A percentile compares a stretch with the other conserved stretches of the same genome.
Evolutionary conservation across 1,140 invertebrate species (phyloP).

Genomic region (Vollenhovia emeryi): DNA sequence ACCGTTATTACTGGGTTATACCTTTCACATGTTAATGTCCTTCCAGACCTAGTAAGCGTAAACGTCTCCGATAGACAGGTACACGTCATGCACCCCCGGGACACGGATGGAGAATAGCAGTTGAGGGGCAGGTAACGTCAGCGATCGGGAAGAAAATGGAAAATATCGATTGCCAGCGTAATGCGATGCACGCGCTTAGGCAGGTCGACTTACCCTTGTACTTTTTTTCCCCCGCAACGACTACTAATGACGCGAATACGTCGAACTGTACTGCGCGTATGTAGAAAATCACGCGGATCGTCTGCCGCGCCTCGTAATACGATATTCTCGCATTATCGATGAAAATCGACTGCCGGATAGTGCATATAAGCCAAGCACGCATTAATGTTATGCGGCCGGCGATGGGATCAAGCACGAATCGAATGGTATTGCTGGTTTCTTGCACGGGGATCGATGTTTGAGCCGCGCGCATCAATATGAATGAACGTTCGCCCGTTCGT

Average conservation of each 20-base stretch:
- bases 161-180: conserved; percentile 70
- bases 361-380: conserved; percentile 49
- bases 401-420: conserved; percentile 53
- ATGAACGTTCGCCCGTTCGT: conserved; percentile 20
- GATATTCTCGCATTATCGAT: conserved; percentile 71
- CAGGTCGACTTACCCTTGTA: conserved; percentile 3
- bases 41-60: conserved; percentile 35
- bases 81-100: not conserved
- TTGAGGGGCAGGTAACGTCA: not conserved
- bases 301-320: conserved; percentile 71
- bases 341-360: conserved; percentile 54
- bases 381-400: conserved; percentile 54
- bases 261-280: conserved; percentile 4
- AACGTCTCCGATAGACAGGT: conserved; percentile 40
- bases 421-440: conserved; percentile 36
- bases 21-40: conserved; percentile 53
- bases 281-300: conserved; percentile 33
- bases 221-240: conserved; percentile 17
- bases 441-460: conserved; percentile 32
- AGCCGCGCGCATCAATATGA: conserved; percentile 41
- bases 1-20: conserved; percentile 44
- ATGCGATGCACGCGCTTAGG: conserved; percentile 35
- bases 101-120: conserved; percentile 22
- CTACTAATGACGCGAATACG: conserved; percentile 44
- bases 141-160: conserved; percentile 63